Evolutionary conservation across 2,797 vertebrate genomes (phyloP).

Genomic region (Acanthornis magna): DNA sequence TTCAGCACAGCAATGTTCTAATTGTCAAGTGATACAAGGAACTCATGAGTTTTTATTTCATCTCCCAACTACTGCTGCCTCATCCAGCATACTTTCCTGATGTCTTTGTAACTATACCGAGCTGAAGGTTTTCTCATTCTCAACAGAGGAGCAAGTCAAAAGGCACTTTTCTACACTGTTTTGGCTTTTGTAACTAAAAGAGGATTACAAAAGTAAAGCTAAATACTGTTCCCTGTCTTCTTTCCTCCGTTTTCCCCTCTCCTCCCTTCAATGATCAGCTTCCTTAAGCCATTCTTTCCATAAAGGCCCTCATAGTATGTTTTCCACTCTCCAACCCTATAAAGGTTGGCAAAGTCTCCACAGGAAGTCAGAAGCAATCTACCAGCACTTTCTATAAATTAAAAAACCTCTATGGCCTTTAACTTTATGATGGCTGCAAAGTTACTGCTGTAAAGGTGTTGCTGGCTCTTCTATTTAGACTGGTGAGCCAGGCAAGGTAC

Average conservation of each 20-base stretch:
- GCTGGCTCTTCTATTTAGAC: not conserved
- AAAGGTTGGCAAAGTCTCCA: not conserved
- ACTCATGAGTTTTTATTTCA: not conserved
- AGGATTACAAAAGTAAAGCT: not conserved
- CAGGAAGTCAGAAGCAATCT: not conserved
- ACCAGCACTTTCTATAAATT: not conserved
- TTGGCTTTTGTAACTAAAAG: not conserved
- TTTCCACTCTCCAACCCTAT: rapidly evolving
- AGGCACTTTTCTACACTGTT: not conserved
- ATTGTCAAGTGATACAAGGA: not conserved
- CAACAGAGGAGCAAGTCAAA: not conserved
- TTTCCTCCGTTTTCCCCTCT: not conserved
- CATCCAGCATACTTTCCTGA: not conserved
- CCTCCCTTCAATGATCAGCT: not conserved
- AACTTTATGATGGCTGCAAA: not conserved
- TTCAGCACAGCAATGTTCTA: not conserved
- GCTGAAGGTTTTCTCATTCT: not conserved
- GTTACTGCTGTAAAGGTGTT: rapidly evolving
- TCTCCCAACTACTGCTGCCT: not conserved
- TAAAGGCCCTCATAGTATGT: not conserved
- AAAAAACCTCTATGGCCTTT: not conserved
- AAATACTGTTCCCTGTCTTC: not conserved
- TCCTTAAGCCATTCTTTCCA: not conserved
- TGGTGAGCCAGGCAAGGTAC: not conserved
- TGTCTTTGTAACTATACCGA: not conserved